Base-by-base conservation (phyloP, 2,113 vertebrate species). In the Pterophyllum scalare region DNA sequence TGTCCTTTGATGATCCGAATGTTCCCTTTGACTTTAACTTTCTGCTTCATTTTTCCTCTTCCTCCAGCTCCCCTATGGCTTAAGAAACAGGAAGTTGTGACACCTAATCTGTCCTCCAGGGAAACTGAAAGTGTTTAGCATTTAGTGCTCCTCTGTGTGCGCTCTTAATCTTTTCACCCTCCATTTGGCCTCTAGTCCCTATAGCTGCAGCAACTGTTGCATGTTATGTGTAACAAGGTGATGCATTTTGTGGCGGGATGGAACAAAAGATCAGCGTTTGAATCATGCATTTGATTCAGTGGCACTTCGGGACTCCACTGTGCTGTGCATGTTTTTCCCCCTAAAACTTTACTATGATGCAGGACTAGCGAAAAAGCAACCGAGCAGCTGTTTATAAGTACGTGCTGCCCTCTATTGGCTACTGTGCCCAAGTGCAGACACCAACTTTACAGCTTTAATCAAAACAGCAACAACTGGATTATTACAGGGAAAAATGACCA, bases 361-460 rank as follows among this genome's bases (percentile, higher is more conserved):
- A 35, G 26, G 24, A 72, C 17, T 8, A 54, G 28, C 24, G 7
- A 24, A 56, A 56, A 75, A 33, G 20, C 7, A 17, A n/a, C 22
- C 7, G 4, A 46, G 62, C 43, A 38, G 19, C n/a, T 49, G 14
- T 80, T 72, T 7, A 19, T 87, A 20, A 82, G 67, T 38, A 8
- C 22, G 58, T 79, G 88, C 81, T 91, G 90, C 87, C 88, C 91
- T 83, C 92, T 91, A 43, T 3, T 87, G 92, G 81, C 3, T 35
- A 2, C 31, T 26, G 26, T 2, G 9, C 9, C 2, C 6, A 7
- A 6, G 40, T 87, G 58, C 87, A 89, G 20, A 31, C 17, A 7
- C 28, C 1, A 7, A 11, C 7, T 20, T 54, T 1, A 20, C 14
- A 2, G 13, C 15, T 81, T 28, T 6, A 84, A 64, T 28, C 2